Evolutionary conservation across 2,113 vertebrate species (phyloP).

Genomic region (Oenanthe oenanthe): DNA sequence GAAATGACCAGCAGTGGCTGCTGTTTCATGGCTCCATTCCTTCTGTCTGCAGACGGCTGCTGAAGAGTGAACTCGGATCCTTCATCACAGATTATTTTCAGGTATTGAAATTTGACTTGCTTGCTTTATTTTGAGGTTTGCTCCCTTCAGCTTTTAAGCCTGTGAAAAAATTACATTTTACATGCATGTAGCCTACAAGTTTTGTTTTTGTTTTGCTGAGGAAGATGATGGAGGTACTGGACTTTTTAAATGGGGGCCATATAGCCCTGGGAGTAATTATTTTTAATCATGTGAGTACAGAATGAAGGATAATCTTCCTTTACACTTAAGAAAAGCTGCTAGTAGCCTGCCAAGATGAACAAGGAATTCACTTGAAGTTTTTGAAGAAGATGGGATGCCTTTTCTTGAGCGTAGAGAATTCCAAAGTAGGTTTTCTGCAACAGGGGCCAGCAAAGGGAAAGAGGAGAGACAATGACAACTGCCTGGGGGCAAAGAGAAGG

Average conservation of each 20-base stretch:
- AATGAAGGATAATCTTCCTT: neutral
- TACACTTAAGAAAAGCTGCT: neutral
- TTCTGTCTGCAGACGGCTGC: constrained; percentile 82
- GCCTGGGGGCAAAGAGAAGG: neutral
- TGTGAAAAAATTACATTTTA: neutral
- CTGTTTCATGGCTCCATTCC: constrained; percentile 43
- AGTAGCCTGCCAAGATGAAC: neutral
- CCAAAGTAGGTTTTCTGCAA: neutral
- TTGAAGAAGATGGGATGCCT: neutral
- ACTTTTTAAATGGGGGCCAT: neutral
- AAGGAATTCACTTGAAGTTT: neutral
- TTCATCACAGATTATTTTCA: constrained; percentile 97
- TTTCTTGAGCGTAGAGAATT: neutral
- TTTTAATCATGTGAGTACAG: neutral
- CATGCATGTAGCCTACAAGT: neutral
- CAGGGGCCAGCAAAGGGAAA: neutral
- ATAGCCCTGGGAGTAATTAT: neutral
- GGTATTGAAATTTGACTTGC: constrained; percentile 71
- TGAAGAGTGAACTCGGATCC: constrained; percentile 94
- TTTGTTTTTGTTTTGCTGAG: neutral
- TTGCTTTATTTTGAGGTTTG: neutral
- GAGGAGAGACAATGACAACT: neutral
- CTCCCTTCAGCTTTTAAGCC: neutral
- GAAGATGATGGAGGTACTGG: neutral
- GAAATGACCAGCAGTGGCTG: neutral